Base-by-base conservation (phyloP, 1,140 invertebrate species). In the Halictus rubicundus region DNA sequence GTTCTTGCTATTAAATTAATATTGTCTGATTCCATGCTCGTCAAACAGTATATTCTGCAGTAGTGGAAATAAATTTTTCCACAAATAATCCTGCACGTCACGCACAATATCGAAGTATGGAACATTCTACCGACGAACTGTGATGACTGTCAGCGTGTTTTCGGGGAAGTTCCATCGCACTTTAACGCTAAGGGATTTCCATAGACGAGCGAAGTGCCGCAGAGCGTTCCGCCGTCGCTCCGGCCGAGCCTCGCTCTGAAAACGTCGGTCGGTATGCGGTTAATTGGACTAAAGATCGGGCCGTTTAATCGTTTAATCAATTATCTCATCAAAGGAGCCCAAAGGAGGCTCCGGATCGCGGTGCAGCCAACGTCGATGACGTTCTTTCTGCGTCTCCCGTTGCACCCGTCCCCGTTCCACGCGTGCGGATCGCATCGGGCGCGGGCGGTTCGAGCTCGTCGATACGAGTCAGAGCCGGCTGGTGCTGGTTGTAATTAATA, bases 401-500 rank as follows among this genome's bases (percentile, higher is more conserved):
- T 42, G 42, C 54, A 27, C 73, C 61, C 52, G 54, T 71, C 32
- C 49, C 69, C 60, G 68, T 72, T 54, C 60, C 59, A 64, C 69
- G 21, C 23, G 73, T 60, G 21, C 23, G 73, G 52, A 49, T 32
- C 32, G 32, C 32, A 23, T 70, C n/a, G 19, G 32, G 46, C 23
- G 49, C 42, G 75, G 57, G 8, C 71, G 71, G 81, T 54, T 78
- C 25, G 32, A 46, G 57, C 65, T 61, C 75, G 59, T 72, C 65
- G 73, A 81, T 79, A 63, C 72, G 68, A 78, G 76, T 71, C 76
- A 78, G 76, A 64, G 76, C 76, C 76, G 69, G 68, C 75, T 61
- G 80, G 19, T 66, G 74, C 63, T 76, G 78, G 52, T 49, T 71
- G 78, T 84, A 87, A 88, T 88, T 87, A 87, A 87, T 87, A 83